A percentile compares a stretch with the other conserved stretches of the same genome.
phyloP scores from a whole-genome alignment of 2,797 vertebrate genomes.

The Danio jaintianensis region DNA sequence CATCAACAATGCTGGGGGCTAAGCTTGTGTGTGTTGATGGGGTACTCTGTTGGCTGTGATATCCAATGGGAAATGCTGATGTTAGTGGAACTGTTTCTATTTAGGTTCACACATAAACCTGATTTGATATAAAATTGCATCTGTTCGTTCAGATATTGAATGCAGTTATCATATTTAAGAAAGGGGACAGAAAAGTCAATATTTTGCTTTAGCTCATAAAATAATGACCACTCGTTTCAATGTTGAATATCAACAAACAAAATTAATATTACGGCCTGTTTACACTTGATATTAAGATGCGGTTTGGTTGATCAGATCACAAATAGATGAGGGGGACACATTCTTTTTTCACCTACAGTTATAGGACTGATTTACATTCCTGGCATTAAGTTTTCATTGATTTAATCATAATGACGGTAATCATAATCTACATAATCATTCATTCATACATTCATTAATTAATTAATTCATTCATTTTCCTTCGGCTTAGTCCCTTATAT shows the following conservation, averaged over 20 bases:
- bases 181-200: background rate
- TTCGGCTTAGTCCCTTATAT: too few species aligned
- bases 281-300: too few species aligned
- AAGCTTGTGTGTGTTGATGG: constrained; percentile 33
- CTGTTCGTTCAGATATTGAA: background rate
- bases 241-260: background rate
- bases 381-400: too few species aligned
- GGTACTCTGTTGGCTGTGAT: background rate
- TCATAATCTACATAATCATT: too few species aligned
- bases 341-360: too few species aligned
- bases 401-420: too few species aligned
- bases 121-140: background rate
- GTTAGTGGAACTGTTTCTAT: constrained; percentile 7
- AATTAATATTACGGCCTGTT: too few species aligned
- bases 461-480: too few species aligned
- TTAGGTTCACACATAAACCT: background rate
- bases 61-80: background rate
- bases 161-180: background rate
- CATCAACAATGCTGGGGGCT: constrained; percentile 38
- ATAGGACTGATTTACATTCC: too few species aligned
- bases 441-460: too few species aligned
- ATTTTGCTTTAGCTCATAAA: background rate
- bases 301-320: too few species aligned
- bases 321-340: too few species aligned
- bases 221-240: background rate